Conservation (phyloP, 2,113 vertebrate genomes). For the Salvelinus fontinalis region DNA sequence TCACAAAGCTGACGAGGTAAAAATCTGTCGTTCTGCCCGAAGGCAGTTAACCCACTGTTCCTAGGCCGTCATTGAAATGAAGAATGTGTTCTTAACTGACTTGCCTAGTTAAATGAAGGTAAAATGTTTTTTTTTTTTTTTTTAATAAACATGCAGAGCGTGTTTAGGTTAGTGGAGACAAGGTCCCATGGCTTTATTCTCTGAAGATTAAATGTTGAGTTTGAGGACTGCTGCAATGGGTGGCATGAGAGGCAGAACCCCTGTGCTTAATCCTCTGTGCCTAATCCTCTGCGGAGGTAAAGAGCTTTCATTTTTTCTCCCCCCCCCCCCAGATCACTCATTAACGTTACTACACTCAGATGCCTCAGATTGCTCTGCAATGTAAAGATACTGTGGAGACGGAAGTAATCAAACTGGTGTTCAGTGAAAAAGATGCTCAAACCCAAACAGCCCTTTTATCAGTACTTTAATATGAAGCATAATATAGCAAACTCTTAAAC, state of each 20-base stretch:
- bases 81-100: too few relatives aligned
- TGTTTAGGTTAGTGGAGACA: not conserved
- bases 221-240: constrained; percentile 3
- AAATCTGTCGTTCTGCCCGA: too few relatives aligned
- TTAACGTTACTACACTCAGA: constrained; percentile 38
- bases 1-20: too few relatives aligned
- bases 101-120: too few relatives aligned
- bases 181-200: not conserved
- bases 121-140: too few relatives aligned
- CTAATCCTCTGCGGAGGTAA: constrained; percentile 58
- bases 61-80: too few relatives aligned
- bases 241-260: constrained; percentile 33
- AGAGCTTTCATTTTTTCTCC: constrained; percentile 38
- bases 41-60: too few relatives aligned
- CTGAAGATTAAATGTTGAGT: constrained; percentile 34
- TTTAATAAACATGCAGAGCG: too few relatives aligned
- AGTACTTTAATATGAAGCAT: too few relatives aligned
- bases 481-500: too few relatives aligned
- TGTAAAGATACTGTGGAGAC: not conserved
- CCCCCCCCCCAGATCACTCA: constrained; percentile 36
- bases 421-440: not conserved
- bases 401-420: constrained; percentile 13
- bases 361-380: not conserved
- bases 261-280: constrained; percentile 58
- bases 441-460: too few relatives aligned